Base-by-base conservation (phyloP, 2,797 vertebrate genomes). In the Rhincodon typus region DNA sequence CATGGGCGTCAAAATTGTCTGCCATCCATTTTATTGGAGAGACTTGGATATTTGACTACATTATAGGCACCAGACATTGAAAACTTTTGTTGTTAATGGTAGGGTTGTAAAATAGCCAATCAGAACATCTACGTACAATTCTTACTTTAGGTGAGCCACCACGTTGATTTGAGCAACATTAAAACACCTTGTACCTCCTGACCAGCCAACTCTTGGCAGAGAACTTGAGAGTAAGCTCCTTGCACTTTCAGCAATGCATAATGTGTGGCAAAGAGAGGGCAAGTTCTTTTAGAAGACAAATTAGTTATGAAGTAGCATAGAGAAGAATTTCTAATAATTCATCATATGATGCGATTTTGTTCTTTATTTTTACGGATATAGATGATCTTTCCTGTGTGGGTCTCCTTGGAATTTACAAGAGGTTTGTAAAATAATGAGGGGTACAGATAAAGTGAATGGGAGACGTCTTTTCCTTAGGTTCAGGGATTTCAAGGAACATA, bases 371-470 rank as follows among this genome's bases (percentile, higher is more conserved):
- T 25, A 25, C 21, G 1, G 8, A 25, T 42, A 4, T 42, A 77
- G 94, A 77, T 95, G 94, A 95, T 95, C 94, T 95, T 95, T 8
- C 94, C 94, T 30, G 38, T 30, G 3, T 95, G 72, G 25, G 46
- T 94, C 30, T 77, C 77, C 46, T 69, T 77, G 42, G 70, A 74
- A 53, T 53, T 74, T 50, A 62, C 12, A 62, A 62, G 57, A 62
- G 12, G 57, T 13, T 62, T 62, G 12, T 62, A 62, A 62, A 62
- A 62, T 62, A 62, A 62, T 62, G 10, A 62, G 57, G 57, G 57
- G 57, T 62, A 62, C 12, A 12, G 57, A 62, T 62, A 62, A 62
- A 62, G 57, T 62, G 57, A 62, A 12, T 13, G 57, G 57, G 57
- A 62, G 12, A 62, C 12, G 57, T 62, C 57, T 62, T 62, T 62